Percentiles rank a stretch among this genome's conserved stretches.
Evolutionary conservation across 2,113 vertebrate genomes (phyloP).

Genomic region (Camelus bactrianus): DNA sequence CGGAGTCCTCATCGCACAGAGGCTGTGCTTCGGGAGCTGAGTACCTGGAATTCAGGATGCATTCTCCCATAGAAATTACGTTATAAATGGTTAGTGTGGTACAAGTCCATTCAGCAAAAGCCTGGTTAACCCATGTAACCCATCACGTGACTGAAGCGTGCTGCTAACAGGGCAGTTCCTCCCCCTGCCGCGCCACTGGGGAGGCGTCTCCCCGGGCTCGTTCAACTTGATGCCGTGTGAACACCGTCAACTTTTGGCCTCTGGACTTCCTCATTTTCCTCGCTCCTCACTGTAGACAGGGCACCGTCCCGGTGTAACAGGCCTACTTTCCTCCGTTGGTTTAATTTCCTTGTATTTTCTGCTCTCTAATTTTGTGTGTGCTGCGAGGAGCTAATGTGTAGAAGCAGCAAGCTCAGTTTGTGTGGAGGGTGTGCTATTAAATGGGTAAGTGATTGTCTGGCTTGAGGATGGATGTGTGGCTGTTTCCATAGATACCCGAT

Average conservation of each 20-base stretch:
- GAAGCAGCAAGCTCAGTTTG: not conserved
- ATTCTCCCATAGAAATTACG: constrained; percentile 69
- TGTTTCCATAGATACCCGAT: constrained; percentile 81
- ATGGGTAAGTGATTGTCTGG: constrained; percentile 71
- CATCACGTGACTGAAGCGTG: constrained; percentile 23
- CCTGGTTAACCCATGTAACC: constrained; percentile 80
- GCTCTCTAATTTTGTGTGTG: not conserved
- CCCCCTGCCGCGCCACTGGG: not conserved
- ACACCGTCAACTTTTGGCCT: constrained; percentile 13
- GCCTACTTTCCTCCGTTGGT: not conserved
- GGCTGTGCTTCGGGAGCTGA: constrained; percentile 26
- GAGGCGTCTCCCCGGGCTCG: not conserved
- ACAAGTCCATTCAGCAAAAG: constrained; percentile 71
- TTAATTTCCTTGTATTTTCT: not conserved
- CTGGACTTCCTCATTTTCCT: not conserved
- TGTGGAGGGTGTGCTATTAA: constrained; percentile 28
- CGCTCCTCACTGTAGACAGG: not conserved
- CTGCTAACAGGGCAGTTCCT: constrained; percentile 62
- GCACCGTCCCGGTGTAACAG: not conserved
- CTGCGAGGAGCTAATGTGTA: constrained; percentile 17
- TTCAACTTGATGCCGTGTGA: constrained; percentile 29
- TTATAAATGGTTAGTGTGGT: constrained; percentile 77
- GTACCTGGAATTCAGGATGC: constrained; percentile 67
- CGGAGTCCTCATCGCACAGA: not conserved
- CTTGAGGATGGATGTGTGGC: constrained; percentile 73